A percentile compares a stretch with the other conserved stretches of the same genome.
phyloP scores from a whole-genome alignment of 2,797 vertebrate species.

The Nyctibius grandis region DNA sequence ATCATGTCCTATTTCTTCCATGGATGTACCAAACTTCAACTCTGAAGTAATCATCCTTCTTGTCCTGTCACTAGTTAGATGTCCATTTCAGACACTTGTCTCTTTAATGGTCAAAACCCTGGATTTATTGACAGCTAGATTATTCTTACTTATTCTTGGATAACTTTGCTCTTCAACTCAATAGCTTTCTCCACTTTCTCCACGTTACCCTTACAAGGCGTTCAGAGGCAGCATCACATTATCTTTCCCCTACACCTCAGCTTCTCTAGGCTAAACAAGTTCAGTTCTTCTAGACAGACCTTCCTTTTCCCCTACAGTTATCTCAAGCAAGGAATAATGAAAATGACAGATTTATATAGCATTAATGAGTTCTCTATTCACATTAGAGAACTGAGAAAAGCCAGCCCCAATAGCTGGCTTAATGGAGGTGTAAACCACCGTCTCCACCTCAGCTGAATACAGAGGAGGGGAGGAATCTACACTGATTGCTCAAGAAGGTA shows the following conservation, averaged over 20 bases:
- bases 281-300: neutral
- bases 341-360: neutral
- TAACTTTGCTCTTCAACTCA: neutral
- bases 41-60: neutral
- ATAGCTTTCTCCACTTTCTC: neutral
- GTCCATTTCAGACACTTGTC: neutral
- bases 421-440: neutral
- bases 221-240: neutral
- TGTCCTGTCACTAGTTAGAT: neutral
- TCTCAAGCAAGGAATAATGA: neutral
- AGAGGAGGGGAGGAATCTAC: neutral
- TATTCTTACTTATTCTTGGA: neutral
- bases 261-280: neutral
- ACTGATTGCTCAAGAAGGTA: neutral
- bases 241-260: neutral
- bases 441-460: neutral
- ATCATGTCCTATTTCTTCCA: neutral
- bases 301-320: neutral
- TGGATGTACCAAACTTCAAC: neutral
- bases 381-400: neutral
- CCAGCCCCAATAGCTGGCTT: neutral
- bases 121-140: neutral
- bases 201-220: neutral
- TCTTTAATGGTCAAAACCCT: neutral
- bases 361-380: neutral